Percentiles rank a stretch among this genome's conserved stretches.
These are phyloP conservation scores for Callopanchax toddi DNA, from an alignment of 2,113 vertebrate genomes.

Conservation along the genomic window DNA sequence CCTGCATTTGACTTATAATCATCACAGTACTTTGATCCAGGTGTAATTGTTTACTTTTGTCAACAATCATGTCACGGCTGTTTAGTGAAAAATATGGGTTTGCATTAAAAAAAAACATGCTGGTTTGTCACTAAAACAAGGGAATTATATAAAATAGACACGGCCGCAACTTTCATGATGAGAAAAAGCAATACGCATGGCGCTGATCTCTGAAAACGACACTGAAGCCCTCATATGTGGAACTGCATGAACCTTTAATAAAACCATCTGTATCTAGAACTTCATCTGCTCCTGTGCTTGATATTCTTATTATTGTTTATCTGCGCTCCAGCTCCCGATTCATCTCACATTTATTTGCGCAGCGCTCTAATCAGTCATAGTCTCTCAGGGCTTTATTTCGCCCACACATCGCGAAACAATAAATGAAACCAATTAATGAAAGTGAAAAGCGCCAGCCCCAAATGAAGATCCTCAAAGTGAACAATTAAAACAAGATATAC, in stretches of 20 bases:
- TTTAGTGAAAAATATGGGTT: constrained; percentile 28
- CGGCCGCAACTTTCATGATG: no score
- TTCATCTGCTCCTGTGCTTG: constrained; percentile 17
- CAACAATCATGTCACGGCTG: constrained; percentile 42
- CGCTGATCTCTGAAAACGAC: background rate
- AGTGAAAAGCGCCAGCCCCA: constrained; percentile 22
- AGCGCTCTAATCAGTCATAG: constrained; percentile 32
- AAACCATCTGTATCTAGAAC: constrained; percentile 31
- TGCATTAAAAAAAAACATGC: constrained; percentile 42
- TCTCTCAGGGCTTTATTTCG: constrained; percentile 31
- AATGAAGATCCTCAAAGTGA: constrained; percentile 17
- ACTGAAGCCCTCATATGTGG: constrained; percentile 9
- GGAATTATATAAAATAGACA: constrained; percentile 6
- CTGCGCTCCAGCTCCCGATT: constrained; percentile 26
- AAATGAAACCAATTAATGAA: constrained; percentile 45
- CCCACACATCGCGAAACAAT: constrained; percentile 37
- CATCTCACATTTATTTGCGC: constrained; percentile 38
- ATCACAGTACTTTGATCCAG: constrained; percentile 67
- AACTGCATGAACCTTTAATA: constrained; percentile 21
- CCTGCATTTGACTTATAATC: constrained; percentile 63
- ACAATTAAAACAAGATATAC: background rate
- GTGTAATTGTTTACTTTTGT: constrained; percentile 69
- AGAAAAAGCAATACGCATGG: background rate
- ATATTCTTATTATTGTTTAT: constrained; percentile 44
- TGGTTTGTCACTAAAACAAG: constrained; percentile 40